Percentiles rank a stretch among this genome's conserved stretches.
Evolutionary conservation across 2,113 vertebrate genomes (phyloP).

Genomic region (Perccottus glenii): DNA sequence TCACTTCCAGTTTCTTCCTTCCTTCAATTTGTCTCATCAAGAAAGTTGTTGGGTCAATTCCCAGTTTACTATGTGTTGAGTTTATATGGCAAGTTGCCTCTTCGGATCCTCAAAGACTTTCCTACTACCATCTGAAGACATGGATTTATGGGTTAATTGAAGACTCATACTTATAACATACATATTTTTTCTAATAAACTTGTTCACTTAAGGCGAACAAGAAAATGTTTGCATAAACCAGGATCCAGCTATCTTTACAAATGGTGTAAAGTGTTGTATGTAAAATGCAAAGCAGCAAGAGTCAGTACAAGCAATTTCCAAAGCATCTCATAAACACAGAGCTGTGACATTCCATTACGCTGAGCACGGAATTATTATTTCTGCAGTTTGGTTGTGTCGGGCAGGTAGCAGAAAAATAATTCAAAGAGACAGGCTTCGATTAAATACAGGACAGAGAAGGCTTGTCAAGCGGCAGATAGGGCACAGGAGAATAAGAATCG

Average conservation of each 20-base stretch:
- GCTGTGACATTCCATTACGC: slow-evolving; percentile 38
- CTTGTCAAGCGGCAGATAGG: slow-evolving; percentile 50
- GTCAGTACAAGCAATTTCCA: slow-evolving; percentile 14
- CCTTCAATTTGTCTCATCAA: too few species aligned
- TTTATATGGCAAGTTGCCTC: too few species aligned
- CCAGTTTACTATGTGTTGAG: too few species aligned
- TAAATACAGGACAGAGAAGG: slow-evolving; percentile 21
- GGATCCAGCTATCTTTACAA: slow-evolving; percentile 15
- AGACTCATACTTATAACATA: not conserved
- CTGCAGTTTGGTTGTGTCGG: slow-evolving; percentile 41
- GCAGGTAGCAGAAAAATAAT: slow-evolving; percentile 27
- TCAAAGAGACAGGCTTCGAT: slow-evolving; percentile 16
- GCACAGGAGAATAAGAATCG: slow-evolving; percentile 5
- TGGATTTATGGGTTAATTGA: too few species aligned
- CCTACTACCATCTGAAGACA: too few species aligned
- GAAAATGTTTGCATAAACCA: not conserved
- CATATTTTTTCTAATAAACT: not conserved
- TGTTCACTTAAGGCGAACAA: not conserved
- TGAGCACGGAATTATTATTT: slow-evolving; percentile 26
- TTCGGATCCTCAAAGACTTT: too few species aligned
- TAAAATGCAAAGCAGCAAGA: slow-evolving; percentile 33
- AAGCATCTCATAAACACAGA: slow-evolving; percentile 23
- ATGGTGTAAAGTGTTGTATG: slow-evolving; percentile 6
- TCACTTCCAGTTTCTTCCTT: too few species aligned
- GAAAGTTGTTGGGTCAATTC: too few species aligned